Evolutionary conservation across 2,797 vertebrate genomes (phyloP), one percentile per base, ranked within the genome.

Genomic region (Parotocinclus haroldoi): DNA sequence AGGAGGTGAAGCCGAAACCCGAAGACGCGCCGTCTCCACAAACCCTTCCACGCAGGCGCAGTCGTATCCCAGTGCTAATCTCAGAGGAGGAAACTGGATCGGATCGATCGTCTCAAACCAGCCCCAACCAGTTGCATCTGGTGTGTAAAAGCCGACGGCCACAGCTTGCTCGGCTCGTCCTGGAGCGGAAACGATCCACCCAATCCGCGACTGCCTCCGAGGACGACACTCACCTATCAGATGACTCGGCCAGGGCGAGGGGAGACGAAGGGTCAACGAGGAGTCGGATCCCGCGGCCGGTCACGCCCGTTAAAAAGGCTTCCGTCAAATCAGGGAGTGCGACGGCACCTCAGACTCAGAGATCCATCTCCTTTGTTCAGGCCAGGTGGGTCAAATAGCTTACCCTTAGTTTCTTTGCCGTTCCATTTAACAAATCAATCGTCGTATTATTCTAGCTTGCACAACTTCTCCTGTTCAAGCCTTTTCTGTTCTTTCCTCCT

Each of bases 71-170:
- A 0, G 74, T 94, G 56, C 81, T 93, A 70, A 71, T 92, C 67
- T 93, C 92, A 0, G 92, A 94, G 77, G 93, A 94, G 69, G 93
- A 94, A 73, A 93, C 91, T 0, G 91, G 92, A 37, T 93, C 92
- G 0, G 93, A 94, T 45, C 85, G 88, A 63, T 93, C 86, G 16
- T 91, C 91, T 0, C 84, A 88, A 71, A 91, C 89, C 0, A 87
- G 88, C 83, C 91, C 86, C 74, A 92, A 93, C 58, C 82, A 89
- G 69, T 84, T 89, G 72, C 8, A 27, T 27, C 82, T 84, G 58
- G 87, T 84, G 80, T 76, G 74, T 14, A 87, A 82, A 38, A 90
- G 87, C 42, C 83, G 87, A 0, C 91, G 88, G 12, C 87, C 89
- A 0, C 89, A 90, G 72, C 81, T 94, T 71, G 92, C 90, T 0